Conservation (phyloP, 2,797 vertebrate species). For the Intellagama lesueurii region DNA sequence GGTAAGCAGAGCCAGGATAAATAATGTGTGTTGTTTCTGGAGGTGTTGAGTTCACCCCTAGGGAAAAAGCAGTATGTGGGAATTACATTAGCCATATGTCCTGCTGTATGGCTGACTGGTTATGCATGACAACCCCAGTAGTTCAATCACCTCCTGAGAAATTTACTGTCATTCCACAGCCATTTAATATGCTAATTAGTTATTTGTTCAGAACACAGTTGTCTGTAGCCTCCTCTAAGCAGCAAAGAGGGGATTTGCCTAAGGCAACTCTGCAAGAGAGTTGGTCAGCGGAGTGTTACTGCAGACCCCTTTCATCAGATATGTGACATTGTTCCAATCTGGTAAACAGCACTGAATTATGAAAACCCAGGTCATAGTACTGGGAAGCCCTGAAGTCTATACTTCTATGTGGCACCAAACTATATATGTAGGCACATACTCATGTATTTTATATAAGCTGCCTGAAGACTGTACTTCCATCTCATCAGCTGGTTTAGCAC, state of each 20-base stretch:
- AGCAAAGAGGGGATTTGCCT: background rate
- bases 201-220: slow-evolving; percentile 37
- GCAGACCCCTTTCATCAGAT: background rate
- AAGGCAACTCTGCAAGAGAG: background rate
- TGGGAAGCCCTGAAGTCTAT: background rate
- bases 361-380: background rate
- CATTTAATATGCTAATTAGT: slow-evolving; percentile 50
- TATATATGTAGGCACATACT: background rate
- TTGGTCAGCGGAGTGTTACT: background rate
- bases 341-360: background rate
- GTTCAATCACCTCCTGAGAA: slow-evolving; percentile 38
- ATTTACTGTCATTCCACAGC: slow-evolving; percentile 43
- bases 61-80: slow-evolving; percentile 42
- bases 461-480: background rate
- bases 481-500: background rate
- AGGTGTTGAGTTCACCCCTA: slow-evolving; percentile 33
- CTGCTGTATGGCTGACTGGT: slow-evolving; percentile 30
- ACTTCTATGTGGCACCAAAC: background rate
- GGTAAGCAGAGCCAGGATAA: slow-evolving; percentile 2
- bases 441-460: background rate
- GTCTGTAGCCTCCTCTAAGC: slow-evolving; percentile 12
- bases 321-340: background rate
- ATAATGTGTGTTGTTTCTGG: slow-evolving; percentile 28
- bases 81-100: slow-evolving; percentile 44
- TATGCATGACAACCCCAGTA: slow-evolving; percentile 34